phyloP scores from a whole-genome alignment of 2,113 vertebrate species.

The Nothoprocta perdicaria region DNA sequence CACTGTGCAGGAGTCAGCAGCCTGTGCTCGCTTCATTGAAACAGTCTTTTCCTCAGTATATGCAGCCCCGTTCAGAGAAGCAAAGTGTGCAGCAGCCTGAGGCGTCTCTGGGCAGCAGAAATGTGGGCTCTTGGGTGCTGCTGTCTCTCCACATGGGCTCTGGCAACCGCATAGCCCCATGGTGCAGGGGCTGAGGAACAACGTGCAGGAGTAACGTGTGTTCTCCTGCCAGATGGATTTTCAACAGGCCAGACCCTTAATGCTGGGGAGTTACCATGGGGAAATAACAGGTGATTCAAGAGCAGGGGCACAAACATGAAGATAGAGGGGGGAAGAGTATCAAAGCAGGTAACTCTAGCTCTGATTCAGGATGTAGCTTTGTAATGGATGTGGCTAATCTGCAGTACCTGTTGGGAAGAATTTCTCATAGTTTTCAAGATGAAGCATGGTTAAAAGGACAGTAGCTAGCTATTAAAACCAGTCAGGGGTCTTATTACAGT shows the following conservation, averaged over 20 bases:
- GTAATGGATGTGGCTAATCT: neutral
- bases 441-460: neutral
- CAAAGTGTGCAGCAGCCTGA: neutral
- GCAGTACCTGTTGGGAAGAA: neutral
- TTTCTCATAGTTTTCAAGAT: neutral
- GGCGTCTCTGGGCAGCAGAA: neutral
- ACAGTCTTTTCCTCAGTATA: fast-evolving
- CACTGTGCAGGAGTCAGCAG: neutral
- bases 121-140: fast-evolving
- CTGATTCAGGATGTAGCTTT: neutral
- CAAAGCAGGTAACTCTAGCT: fast-evolving
- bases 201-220: fast-evolving
- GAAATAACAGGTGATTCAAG: neutral
- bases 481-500: neutral
- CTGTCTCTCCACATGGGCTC: neutral
- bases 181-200: neutral
- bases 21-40: neutral
- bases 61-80: neutral
- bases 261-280: neutral
- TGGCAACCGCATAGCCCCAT: neutral
- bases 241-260: neutral
- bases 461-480: neutral
- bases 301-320: neutral
- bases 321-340: neutral
- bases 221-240: neutral